Base-by-base conservation (phyloP, 2,797 vertebrate species). In the Gallinago nigripennis region DNA sequence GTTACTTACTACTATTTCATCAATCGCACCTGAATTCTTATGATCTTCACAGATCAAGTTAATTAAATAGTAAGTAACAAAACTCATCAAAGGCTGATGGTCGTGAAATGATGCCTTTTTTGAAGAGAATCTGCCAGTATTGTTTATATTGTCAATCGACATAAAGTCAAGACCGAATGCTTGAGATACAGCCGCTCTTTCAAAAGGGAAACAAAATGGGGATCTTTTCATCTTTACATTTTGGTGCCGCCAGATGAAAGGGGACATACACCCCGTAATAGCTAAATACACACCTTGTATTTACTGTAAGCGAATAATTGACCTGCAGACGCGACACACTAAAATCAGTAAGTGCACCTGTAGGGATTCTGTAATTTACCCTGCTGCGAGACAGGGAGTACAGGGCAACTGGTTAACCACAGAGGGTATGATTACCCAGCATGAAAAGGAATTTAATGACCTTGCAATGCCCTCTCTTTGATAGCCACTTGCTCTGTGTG, bases 361-460 rank as follows among this genome's bases (percentile, higher is more conserved):
- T 12, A 48, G 82, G 64, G 71, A 89, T 82, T 66, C 78, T 82
- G 46, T 79, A 56, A 82, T 86, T 96, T 91, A 66, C 37, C 53
- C 70, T 12, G 45, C 63, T 91, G 90, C 11, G 54, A 89, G 75
- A 68, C 68, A 37, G 43, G 35, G 58, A 93, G 76, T 3, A 73
- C 35, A 68, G 25, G 35, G 89, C 41, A 73, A 79, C 56, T 80
- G 53, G 17, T 86, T 94, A 92, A 73, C 58, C 51, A 84, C 41
- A 57, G 45, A 95, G 51, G 61, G 21, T 70, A 28, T 60, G 60
- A 68, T 89, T 94, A 96, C 45, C 94, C 92, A 90, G 64, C 82
- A 90, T 23, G 66, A 56, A 53, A 81, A 66, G 63, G 75, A 48
- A 71, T 92, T 81, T 85, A 82, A 63, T 19, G 70, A 71, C 75